These are phyloP conservation scores for Glaucopsyche alexis DNA, from an alignment of 2,888 invertebrate genomes.

Conservation along the genomic window DNA sequence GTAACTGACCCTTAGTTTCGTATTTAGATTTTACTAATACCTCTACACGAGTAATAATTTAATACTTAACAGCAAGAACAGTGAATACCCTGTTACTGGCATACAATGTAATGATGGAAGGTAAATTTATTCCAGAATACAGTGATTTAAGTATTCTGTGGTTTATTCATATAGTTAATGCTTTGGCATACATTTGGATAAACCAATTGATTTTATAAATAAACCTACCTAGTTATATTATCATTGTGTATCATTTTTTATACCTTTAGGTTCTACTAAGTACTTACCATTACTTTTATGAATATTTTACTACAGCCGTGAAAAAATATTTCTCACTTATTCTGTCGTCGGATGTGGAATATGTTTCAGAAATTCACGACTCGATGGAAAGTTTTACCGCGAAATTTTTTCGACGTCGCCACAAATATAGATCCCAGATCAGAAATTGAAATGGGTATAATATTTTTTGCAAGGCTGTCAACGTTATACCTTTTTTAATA, in stretches of 20 bases:
- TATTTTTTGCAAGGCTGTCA: not conserved
- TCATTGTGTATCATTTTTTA: not conserved
- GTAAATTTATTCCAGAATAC: conserved; percentile 4
- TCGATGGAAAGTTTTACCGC: conserved; percentile 2
- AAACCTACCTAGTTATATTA: not conserved
- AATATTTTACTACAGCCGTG: conserved; percentile 2
- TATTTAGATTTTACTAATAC: not conserved
- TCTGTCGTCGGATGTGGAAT: conserved; percentile 7
- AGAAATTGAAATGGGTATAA: conserved; percentile 7
- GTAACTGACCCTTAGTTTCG: too few species aligned
- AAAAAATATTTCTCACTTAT: not conserved
- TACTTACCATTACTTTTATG: not conserved
- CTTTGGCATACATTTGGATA: not conserved
- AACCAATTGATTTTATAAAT: not conserved
- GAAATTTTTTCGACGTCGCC: not conserved
- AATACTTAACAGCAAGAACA: too few species aligned
- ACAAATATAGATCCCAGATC: conserved; percentile 2
- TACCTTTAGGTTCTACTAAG: not conserved
- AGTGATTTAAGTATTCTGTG: too few species aligned
- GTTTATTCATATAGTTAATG: not conserved
- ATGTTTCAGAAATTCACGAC: conserved; percentile 14
- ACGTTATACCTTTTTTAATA: not conserved
- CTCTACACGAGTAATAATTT: not conserved
- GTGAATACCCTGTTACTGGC: not conserved
- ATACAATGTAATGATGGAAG: not conserved